A percentile compares a stretch with the other conserved stretches of the same genome.
Evolutionary conservation across 2,888 invertebrate species (phyloP).

Genomic region (Drosophila pegasa): DNA sequence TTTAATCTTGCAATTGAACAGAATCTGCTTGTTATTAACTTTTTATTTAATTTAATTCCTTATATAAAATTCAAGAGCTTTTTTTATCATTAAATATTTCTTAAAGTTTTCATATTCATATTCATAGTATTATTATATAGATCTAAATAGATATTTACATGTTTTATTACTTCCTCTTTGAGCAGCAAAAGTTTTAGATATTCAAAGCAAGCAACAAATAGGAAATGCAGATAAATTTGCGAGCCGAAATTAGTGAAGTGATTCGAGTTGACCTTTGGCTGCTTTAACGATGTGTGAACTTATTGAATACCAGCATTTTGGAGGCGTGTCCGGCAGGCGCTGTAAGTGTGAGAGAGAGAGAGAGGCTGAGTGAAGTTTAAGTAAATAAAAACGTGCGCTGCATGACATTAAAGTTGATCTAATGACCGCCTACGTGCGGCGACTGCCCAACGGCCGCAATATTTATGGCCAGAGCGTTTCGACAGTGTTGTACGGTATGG

Average conservation of each 20-base stretch:
- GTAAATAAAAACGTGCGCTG: conserved; percentile 76
- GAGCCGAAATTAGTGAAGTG: conserved; percentile 1
- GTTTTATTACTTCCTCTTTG: too few species aligned
- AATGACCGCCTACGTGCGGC: conserved; percentile 72
- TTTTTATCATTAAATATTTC: too few species aligned
- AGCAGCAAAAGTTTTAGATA: not conserved
- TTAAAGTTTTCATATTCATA: too few species aligned
- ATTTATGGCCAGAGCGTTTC: conserved; percentile 43
- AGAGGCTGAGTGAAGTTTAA: conserved; percentile 47
- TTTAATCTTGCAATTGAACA: too few species aligned
- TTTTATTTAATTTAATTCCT: too few species aligned
- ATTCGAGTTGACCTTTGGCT: conserved; percentile 22
- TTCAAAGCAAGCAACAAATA: not conserved
- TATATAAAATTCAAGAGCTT: too few species aligned
- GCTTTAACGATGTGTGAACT: conserved; percentile 57
- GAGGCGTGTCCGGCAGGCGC: conserved; percentile 17
- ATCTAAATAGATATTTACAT: too few species aligned
- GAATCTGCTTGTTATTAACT: too few species aligned
- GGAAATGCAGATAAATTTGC: not conserved
- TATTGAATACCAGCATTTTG: conserved; percentile 54
- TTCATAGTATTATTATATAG: too few species aligned
- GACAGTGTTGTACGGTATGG: not conserved
- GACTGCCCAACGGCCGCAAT: conserved; percentile 54
- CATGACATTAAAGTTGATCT: conserved; percentile 73
- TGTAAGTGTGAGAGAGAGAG: not conserved